These are phyloP conservation scores for Noctua comes DNA, from an alignment of 2,888 invertebrate genomes.

Conservation along the genomic window DNA sequence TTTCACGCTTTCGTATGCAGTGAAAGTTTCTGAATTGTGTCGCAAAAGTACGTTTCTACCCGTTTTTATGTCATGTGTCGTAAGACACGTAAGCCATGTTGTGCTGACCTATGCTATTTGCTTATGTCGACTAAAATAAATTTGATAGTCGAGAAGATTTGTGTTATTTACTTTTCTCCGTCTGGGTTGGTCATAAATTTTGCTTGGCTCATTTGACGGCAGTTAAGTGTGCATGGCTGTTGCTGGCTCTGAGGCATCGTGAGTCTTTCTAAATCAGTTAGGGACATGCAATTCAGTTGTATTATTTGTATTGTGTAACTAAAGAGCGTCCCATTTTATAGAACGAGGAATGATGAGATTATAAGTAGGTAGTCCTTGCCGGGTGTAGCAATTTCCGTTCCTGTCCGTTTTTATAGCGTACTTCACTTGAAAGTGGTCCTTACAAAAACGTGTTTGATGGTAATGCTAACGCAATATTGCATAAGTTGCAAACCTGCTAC, in stretches of 20 bases:
- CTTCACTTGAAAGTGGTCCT: slow-evolving; percentile 23
- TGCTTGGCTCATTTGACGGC: slow-evolving; percentile 34
- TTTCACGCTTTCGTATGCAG: slow-evolving; percentile 59
- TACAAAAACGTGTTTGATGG: slow-evolving; percentile 30
- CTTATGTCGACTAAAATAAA: slow-evolving; percentile 50
- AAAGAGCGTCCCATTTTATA: not conserved
- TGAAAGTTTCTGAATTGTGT: slow-evolving; percentile 62
- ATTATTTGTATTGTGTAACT: not conserved
- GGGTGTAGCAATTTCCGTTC: slow-evolving; percentile 30
- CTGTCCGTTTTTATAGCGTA: slow-evolving; percentile 19
- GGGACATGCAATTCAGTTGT: not conserved
- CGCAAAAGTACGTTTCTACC: slow-evolving; percentile 21
- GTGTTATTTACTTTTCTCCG: slow-evolving; percentile 43
- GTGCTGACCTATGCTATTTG: slow-evolving; percentile 51
- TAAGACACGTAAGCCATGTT: slow-evolving; percentile 38
- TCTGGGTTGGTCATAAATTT: slow-evolving; percentile 43
- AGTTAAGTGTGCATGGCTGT: slow-evolving; percentile 22
- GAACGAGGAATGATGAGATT: slow-evolving; percentile 17
- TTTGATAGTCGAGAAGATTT: slow-evolving; percentile 48
- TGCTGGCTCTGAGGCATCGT: not conserved
- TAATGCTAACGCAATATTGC: slow-evolving; percentile 30
- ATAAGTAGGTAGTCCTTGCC: slow-evolving; percentile 1
- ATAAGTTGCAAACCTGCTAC: slow-evolving; percentile 9
- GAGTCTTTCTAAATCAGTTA: slow-evolving; percentile 16
- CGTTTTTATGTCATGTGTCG: slow-evolving; percentile 30